phyloP scores from a whole-genome alignment of 2,113 vertebrate species.

The Perca schrenkii region DNA sequence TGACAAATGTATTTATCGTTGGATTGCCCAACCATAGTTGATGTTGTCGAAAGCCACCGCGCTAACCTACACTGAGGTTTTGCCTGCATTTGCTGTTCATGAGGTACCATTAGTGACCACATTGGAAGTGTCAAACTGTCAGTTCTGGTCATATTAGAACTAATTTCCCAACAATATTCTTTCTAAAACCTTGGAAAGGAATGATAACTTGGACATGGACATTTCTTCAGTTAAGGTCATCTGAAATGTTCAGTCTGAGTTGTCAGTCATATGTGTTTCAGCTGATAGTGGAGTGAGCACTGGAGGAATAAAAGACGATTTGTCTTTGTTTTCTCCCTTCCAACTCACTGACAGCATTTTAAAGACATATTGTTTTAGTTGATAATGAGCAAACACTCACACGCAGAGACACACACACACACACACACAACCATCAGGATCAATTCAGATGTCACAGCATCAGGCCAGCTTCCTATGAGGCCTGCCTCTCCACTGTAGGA shows the following conservation, averaged over 20 bases:
- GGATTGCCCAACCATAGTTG: background rate
- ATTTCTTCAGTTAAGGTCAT: background rate
- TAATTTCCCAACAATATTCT: background rate
- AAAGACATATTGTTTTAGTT: slow-evolving; percentile 7
- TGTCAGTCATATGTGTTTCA: slow-evolving; percentile 4
- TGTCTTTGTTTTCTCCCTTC: slow-evolving; percentile 2
- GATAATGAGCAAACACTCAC: slow-evolving; percentile 11
- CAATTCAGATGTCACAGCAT: slow-evolving; percentile 60
- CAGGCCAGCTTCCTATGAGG: slow-evolving; percentile 48
- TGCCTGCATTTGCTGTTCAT: background rate
- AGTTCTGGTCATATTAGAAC: background rate
- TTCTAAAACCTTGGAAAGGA: background rate
- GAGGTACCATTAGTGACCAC: too few species aligned
- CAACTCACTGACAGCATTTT: slow-evolving; percentile 29
- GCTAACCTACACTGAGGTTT: background rate
- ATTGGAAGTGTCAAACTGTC: background rate
- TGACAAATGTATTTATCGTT: background rate
- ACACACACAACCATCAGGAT: slow-evolving; percentile 31
- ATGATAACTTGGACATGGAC: background rate
- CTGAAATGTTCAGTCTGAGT: background rate
- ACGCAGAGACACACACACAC: background rate
- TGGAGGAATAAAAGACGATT: background rate
- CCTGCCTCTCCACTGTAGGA: slow-evolving; percentile 61
- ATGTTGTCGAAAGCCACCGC: background rate
- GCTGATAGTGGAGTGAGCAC: background rate